These are phyloP conservation scores for Stenoptilia bipunctidactyla DNA, from an alignment of 2,888 invertebrate genomes.

Conservation along the genomic window DNA sequence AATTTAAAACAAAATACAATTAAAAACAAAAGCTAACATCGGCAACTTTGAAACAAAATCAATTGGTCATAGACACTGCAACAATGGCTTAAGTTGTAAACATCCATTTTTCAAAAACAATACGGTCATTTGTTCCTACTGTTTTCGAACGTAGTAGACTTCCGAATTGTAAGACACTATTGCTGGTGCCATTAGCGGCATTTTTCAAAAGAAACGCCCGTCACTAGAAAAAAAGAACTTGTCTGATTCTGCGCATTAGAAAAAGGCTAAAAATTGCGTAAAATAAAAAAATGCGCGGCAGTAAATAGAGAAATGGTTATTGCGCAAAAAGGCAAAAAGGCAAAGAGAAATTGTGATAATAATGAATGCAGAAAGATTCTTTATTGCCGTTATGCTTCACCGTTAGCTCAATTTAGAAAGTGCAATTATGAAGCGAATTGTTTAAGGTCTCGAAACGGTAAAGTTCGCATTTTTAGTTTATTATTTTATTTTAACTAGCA, in stretches of 20 bases:
- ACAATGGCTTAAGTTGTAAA: constrained; percentile 44
- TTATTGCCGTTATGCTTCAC: background rate
- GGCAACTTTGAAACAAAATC: constrained; percentile 42
- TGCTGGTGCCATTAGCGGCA: constrained; percentile 49
- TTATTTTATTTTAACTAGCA: no score
- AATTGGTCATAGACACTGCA: constrained; percentile 22
- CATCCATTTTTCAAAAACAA: constrained; percentile 45
- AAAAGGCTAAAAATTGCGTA: constrained; percentile 27
- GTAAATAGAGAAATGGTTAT: constrained; percentile 28
- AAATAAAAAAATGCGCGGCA: background rate
- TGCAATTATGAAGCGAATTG: no score
- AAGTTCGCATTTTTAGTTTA: no score
- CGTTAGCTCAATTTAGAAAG: background rate
- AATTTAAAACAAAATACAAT: constrained; percentile 5
- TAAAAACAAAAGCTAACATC: constrained; percentile 20
- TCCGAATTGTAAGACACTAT: constrained; percentile 50
- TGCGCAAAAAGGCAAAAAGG: constrained; percentile 33
- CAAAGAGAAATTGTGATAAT: constrained; percentile 33
- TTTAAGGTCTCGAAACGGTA: no score
- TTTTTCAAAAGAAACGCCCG: constrained; percentile 11
- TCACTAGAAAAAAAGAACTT: constrained; percentile 16
- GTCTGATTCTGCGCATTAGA: constrained; percentile 28
- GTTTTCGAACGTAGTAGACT: constrained; percentile 52
- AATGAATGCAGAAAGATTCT: constrained; percentile 5
- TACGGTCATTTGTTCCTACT: constrained; percentile 61